Percentiles rank a stretch among this genome's conserved stretches.
phyloP scores from a whole-genome alignment of 35 echinoderm and acorn worm species.

The Heliocidaris erythrogramma region DNA sequence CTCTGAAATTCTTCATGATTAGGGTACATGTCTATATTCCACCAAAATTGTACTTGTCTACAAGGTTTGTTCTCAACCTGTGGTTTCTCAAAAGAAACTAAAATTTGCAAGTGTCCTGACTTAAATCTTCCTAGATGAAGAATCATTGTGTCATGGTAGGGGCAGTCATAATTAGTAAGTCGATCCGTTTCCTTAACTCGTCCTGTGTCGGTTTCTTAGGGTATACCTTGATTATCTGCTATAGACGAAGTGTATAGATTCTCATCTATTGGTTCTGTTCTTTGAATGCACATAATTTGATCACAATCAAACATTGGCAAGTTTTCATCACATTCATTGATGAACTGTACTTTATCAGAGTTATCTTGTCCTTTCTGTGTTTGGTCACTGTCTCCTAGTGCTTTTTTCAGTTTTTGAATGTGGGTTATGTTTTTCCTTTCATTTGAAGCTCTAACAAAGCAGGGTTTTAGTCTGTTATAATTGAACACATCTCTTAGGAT shows the following conservation, averaged over 20 bases:
- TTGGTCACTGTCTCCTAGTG: not conserved
- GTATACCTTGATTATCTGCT: too few species aligned
- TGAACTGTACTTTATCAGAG: constrained; percentile 43
- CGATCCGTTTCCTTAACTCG: not conserved
- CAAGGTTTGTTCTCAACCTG: too few species aligned
- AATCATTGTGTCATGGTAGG: not conserved
- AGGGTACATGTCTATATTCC: too few species aligned
- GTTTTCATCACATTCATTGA: constrained; percentile 49
- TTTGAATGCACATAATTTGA: not conserved
- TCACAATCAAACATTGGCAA: not conserved
- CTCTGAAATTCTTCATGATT: too few species aligned
- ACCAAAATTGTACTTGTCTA: too few species aligned
- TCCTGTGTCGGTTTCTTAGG: too few species aligned
- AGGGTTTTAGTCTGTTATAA: constrained; percentile 66
- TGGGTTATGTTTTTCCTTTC: constrained; percentile 33
- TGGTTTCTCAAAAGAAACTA: not conserved
- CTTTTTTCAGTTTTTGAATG: constrained; percentile 51
- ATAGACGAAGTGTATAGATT: too few species aligned
- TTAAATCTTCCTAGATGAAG: constrained; percentile 29
- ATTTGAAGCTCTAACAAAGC: constrained; percentile 47
- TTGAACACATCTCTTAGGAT: too few species aligned
- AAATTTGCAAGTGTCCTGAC: not conserved
- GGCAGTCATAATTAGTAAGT: constrained; percentile 3
- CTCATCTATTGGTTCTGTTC: not conserved
- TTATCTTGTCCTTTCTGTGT: not conserved